Conservation (phyloP, 2,113 vertebrate genomes). For the Balaenoptera acutorostrata region DNA sequence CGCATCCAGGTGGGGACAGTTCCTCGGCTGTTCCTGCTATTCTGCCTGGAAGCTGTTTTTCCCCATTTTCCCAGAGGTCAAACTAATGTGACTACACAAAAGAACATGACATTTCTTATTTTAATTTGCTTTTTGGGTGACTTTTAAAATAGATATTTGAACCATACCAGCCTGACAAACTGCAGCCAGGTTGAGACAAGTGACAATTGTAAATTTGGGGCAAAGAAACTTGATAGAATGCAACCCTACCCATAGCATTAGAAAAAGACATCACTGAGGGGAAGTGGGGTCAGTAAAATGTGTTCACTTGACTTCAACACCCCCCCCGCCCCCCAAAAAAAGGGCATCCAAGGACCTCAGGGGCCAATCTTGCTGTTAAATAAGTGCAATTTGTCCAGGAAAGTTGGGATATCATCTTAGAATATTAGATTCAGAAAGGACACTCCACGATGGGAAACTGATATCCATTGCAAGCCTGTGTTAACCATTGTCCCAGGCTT, state of each 20-base stretch:
- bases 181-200: neutral
- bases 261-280: neutral
- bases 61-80: neutral
- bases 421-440: neutral
- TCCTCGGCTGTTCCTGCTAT: fast-evolving
- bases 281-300: too few species aligned
- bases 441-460: neutral
- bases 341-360: neutral
- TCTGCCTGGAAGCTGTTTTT: neutral
- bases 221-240: neutral
- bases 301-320: neutral
- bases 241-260: fast-evolving
- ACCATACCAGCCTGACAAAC: neutral
- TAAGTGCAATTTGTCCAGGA: neutral
- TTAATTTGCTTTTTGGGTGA: constrained; percentile 40
- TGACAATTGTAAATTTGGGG: neutral
- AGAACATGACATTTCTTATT: neutral
- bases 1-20: too few species aligned
- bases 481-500: neutral
- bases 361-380: neutral
- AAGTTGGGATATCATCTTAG: neutral
- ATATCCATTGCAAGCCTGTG: neutral
- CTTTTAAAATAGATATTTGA: constrained; percentile 47
- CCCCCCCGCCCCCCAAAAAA: neutral
- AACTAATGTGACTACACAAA: neutral